Base-by-base conservation (phyloP, 1,140 invertebrate species). In the Tyrophagus putrescentiae region DNA sequence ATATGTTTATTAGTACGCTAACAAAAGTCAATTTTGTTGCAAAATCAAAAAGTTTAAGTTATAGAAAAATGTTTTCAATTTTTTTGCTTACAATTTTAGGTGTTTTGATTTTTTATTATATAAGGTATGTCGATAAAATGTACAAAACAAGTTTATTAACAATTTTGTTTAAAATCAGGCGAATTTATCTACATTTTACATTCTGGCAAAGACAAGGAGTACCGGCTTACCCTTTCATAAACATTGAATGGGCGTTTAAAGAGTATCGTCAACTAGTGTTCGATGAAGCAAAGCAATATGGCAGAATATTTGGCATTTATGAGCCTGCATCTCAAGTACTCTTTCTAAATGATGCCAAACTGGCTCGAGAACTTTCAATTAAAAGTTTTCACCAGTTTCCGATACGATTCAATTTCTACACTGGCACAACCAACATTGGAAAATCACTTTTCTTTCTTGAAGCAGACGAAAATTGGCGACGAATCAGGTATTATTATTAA, bases 371-470 rank as follows among this genome's bases (percentile, higher is more conserved):
- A 21, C 3, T 59, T 16, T 59, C 31, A 21, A 57, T 59, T 27
- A 59, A 59, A 58, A 50, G 58, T 4, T 53, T 57, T 11, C 45
- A 59, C 31, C 29, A 57, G 28, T 59, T 59, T 57, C 57, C 57
- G 4, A 59, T 29, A 56, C 57, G 39, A 11, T 13, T 13, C 36
- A 13, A 13, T 39, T 39, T 21, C 36, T 39, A 13, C 36, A 39
- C 13, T 39, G 36, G 36, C 13, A 13, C 36, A 21, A 39, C 36
- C 36, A 39, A 39, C 36, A 13, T 39, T 13, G 21, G 13, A 21
- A 39, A 39, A 39, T 39, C 36, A 39, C 36, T 39, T 21, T 39
- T 39, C 36, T 39, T 39, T 13, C 18, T 42, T n/a, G 18, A n/a
- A 42, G 41, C 41, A 3, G 25, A 42, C 25, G 41, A 42, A 21